Conservation (phyloP, 2,888 invertebrate genomes). For the Crioceris asparagi region DNA sequence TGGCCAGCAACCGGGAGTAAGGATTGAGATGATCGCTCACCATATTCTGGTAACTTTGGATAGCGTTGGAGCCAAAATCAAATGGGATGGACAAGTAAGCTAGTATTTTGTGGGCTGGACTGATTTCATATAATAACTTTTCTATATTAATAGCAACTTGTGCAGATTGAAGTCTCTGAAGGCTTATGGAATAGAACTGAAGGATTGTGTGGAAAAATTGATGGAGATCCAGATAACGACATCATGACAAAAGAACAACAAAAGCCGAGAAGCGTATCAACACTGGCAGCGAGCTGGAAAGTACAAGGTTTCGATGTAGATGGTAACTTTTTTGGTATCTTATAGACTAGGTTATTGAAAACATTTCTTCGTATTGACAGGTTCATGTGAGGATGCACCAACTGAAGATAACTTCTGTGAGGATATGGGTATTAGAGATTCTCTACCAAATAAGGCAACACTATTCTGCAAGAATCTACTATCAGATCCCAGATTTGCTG, state of each 20-base stretch:
- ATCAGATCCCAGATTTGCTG: slow-evolving; percentile 51
- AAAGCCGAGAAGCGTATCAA: slow-evolving; percentile 37
- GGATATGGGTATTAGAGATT: slow-evolving; percentile 21
- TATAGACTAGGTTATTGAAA: not conserved
- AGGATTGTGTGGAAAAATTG: slow-evolving; percentile 72
- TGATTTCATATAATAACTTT: not conserved
- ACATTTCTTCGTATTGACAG: slow-evolving; percentile 32
- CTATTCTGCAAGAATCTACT: slow-evolving; percentile 54
- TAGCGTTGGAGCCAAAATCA: slow-evolving; percentile 52
- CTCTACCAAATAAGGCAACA: slow-evolving; percentile 39
- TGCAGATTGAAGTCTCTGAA: slow-evolving; percentile 56
- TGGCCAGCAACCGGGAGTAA: slow-evolving; percentile 58
- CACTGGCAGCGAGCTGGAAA: slow-evolving; percentile 51
- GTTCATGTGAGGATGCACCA: slow-evolving; percentile 45
- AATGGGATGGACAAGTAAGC: slow-evolving; percentile 59
- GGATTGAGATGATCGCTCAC: slow-evolving; percentile 61
- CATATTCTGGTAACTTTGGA: slow-evolving; percentile 60
- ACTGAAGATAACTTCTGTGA: slow-evolving; percentile 43
- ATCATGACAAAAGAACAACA: slow-evolving; percentile 50
- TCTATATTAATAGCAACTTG: slow-evolving; percentile 42
- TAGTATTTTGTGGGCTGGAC: not conserved
- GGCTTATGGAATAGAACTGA: slow-evolving; percentile 67
- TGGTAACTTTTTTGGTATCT: slow-evolving; percentile 22
- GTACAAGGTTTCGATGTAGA: slow-evolving; percentile 36
- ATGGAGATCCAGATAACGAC: slow-evolving; percentile 62